Evolutionary conservation across 2,888 invertebrate species (phyloP).

Genomic region (Drosophila falleni): DNA sequence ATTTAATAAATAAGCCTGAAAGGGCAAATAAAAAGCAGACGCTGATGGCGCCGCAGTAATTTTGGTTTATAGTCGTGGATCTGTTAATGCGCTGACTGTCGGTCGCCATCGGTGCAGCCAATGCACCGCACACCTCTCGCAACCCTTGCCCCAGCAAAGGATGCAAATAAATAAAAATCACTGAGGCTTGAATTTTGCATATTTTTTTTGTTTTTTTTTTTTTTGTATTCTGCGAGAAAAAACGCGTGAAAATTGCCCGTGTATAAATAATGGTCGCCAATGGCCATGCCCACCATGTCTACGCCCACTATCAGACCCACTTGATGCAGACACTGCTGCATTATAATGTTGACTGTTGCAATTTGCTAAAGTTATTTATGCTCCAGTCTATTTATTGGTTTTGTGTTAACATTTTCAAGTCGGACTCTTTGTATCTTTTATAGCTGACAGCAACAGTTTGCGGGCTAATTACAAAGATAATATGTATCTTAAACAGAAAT

Average conservation of each 20-base stretch:
- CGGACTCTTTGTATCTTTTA: neutral
- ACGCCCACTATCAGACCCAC: slow-evolving; percentile 13
- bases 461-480: neutral
- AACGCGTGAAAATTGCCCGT: slow-evolving; percentile 62
- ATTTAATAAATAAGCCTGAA: slow-evolving; percentile 72
- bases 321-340: slow-evolving; percentile 26
- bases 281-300: slow-evolving; percentile 23
- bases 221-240: slow-evolving; percentile 41
- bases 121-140: neutral
- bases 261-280: slow-evolving; percentile 40
- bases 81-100: slow-evolving; percentile 74
- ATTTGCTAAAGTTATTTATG: slow-evolving; percentile 48
- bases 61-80: slow-evolving; percentile 73
- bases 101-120: slow-evolving; percentile 27
- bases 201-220: slow-evolving; percentile 34
- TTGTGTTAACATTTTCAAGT: slow-evolving; percentile 28
- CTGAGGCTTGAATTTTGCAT: slow-evolving; percentile 76
- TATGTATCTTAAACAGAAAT: slow-evolving; percentile 7
- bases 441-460: neutral
- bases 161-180: slow-evolving; percentile 75
- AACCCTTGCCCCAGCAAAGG: slow-evolving; percentile 15
- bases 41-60: slow-evolving; percentile 59
- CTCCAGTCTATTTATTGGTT: slow-evolving; percentile 10
- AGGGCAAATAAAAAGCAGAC: slow-evolving; percentile 68
- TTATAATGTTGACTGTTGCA: slow-evolving; percentile 55